These are phyloP conservation scores for Callorhinus ursinus DNA, from an alignment of 2,113 vertebrate genomes.

Conservation along the genomic window DNA sequence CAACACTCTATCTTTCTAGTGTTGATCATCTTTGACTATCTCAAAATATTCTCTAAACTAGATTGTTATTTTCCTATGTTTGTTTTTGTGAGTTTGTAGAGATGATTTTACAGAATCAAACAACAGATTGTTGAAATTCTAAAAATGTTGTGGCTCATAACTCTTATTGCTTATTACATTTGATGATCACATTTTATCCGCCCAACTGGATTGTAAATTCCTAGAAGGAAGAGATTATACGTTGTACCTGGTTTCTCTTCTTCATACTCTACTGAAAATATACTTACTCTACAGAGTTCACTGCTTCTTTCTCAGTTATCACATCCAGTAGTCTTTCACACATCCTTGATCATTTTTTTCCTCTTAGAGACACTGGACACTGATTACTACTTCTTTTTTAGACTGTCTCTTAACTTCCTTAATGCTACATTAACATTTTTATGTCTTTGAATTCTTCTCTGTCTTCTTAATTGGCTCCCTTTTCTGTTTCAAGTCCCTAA, in stretches of 20 bases:
- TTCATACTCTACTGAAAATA: not conserved
- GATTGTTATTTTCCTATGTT: not conserved
- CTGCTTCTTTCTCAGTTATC: not conserved
- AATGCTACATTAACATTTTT: not conserved
- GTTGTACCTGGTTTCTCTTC: not conserved
- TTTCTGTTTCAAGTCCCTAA: not conserved
- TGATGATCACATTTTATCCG: constrained; percentile 10
- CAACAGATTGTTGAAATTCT: not conserved
- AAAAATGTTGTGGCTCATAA: not conserved
- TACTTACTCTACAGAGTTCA: not conserved
- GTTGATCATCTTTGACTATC: not conserved
- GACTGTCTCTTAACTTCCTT: not conserved
- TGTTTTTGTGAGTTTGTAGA: not conserved
- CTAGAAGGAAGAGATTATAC: not conserved
- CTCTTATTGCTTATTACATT: not conserved
- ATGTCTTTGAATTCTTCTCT: not conserved
- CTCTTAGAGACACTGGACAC: not conserved
- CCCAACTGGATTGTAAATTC: not conserved
- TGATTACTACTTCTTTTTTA: not conserved
- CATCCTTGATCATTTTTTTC: not conserved
- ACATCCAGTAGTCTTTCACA: not conserved
- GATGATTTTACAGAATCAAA: not conserved
- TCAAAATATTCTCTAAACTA: constrained; percentile 23
- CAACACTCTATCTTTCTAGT: not conserved
- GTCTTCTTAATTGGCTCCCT: not conserved